Percentiles rank a stretch among this genome's conserved stretches.
These are phyloP conservation scores for Acrobasis repandana DNA, from an alignment of 2,888 invertebrate genomes.

Conservation along the genomic window DNA sequence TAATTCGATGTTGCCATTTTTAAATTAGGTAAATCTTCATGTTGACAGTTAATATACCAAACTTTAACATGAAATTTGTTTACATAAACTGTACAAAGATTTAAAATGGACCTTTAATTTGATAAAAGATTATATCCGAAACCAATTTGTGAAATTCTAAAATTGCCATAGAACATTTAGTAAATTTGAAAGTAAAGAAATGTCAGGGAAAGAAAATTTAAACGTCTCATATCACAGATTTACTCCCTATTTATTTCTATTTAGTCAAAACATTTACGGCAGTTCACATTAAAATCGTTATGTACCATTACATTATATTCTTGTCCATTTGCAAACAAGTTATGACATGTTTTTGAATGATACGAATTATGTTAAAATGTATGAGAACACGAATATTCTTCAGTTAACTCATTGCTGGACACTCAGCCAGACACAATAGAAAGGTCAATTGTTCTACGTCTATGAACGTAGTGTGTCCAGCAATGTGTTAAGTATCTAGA, in stretches of 20 bases:
- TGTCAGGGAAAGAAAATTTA: slow-evolving; percentile 10
- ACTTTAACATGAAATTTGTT: too few species aligned
- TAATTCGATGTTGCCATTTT: slow-evolving; percentile 10
- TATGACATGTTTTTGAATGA: neutral
- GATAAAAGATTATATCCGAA: neutral
- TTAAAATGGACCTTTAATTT: too few species aligned
- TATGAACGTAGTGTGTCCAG: too few species aligned
- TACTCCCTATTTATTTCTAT: slow-evolving; percentile 16
- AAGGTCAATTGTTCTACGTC: too few species aligned
- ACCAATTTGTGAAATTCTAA: neutral
- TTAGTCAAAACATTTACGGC: slow-evolving; percentile 1
- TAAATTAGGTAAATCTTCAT: too few species aligned
- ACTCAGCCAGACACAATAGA: too few species aligned
- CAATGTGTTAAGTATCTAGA: too few species aligned
- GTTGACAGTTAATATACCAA: too few species aligned
- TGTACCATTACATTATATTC: neutral
- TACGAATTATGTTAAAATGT: neutral
- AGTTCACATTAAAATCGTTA: slow-evolving; percentile 8
- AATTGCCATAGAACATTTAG: neutral
- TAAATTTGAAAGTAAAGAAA: neutral
- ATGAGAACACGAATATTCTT: neutral
- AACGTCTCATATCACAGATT: slow-evolving; percentile 21
- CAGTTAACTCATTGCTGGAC: too few species aligned
- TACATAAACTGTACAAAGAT: too few species aligned
- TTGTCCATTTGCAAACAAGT: neutral